Base-by-base conservation (phyloP, 1,140 invertebrate genomes). In the Agrilus planipennis region DNA sequence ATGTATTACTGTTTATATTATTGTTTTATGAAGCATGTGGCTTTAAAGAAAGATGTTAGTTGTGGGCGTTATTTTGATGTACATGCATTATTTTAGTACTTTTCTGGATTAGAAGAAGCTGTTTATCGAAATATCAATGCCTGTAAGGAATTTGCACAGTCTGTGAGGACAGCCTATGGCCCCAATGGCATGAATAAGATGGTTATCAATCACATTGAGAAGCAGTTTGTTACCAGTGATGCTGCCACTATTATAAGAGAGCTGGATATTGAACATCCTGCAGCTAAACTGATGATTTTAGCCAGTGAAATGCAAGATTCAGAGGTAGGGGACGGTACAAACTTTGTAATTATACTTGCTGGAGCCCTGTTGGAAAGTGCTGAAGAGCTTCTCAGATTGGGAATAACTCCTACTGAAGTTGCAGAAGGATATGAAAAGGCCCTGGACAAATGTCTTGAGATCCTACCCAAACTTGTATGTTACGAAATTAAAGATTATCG, bases 101-200 rank as follows among this genome's bases (percentile, higher is more conserved):
- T 82, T 61, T 86, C 85, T 56, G 96, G 96, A 17, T 65, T 98
- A 20, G 95, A 99, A 69, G 95, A 99, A 77, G 91, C 94, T 7
- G 90, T 99, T 0, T 88, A 80, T 56, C 74, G 92, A 34, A 99
- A 98, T 60, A 97, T 99, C 47, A 79, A 76, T 53, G 94, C 95
- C 16, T 98, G 94, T 65, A 92, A 92, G 64, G 82, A 96, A 59
- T 88, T 99, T 55, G 77, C 91, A 11, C 79, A 88, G 53, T 93
- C 90, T 45, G 79, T 97, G 3, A 78, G 82, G 42, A 90, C 93
- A 22, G 88, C 93, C 9, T 99, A 94, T 70, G 96, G 96, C 1
- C 96, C 95, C 12, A 94, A 84, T 76, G 94, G 95, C 12, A 94
- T 98, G 84, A 99, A 98, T 62, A 99, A 99, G 73, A 97, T 99